Base-by-base conservation (phyloP, 1,140 invertebrate genomes). In the Lordiphosa stackelbergi region DNA sequence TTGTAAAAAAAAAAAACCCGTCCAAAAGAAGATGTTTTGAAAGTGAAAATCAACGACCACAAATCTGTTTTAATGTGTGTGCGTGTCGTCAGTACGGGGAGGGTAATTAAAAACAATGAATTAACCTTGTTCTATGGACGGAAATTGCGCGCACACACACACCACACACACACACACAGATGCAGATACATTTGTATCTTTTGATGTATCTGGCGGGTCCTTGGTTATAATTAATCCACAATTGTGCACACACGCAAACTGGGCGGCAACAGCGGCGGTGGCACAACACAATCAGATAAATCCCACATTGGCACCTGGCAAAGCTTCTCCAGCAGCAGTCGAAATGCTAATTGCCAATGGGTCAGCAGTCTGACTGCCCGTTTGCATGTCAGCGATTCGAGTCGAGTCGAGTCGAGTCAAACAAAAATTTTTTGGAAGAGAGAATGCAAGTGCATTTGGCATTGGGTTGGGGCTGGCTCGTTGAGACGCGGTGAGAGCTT, bases 171-270 rank as follows among this genome's bases (percentile, higher is more conserved):
- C 34, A 72, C 47, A 71, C 51, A 58, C 52, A 59, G 37, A 66
- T 54, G 49, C 49, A 57, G 63, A 13, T 40, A 40, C 37, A 40
- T 78, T 65, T 78, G 69, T 78, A 78, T 77, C 73, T 77, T 78
- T 77, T 57, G 78, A 78, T 73, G 69, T 78, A 78, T 78, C 74
- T 73, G 79, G 69, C 47, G 70, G 53, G 75, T 79, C 74, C 75
- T 79, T 79, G 71, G 75, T 69, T 79, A 74, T 81, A 81, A 79
- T 74, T 81, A 79, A 74, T 70, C 62, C 75, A 81, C 71, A 78
- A 78, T 78, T 78, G 77, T 69, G 73, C 56, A 72, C 53, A 77
- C 66, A 55, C 62, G 46, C 57, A 61, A 65, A 5, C 42, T 13
- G 34, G 28, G 47, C 40, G 58, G 61, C 69, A 42, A 63, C 61